Evolutionary conservation across 2,113 vertebrate species (phyloP).

Genomic region (Terrapene triunguis): DNA sequence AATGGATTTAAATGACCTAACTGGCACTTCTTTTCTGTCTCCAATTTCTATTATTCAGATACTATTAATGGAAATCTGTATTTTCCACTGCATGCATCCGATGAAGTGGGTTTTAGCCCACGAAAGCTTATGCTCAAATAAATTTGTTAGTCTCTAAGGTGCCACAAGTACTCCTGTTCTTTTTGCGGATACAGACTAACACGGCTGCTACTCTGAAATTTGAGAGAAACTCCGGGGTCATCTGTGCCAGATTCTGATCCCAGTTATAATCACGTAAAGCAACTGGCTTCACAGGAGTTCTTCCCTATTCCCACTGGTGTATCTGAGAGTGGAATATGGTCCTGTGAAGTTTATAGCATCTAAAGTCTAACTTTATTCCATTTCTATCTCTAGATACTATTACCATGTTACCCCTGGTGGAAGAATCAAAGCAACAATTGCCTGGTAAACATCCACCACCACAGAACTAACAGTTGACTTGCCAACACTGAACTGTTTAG

Average conservation of each 20-base stretch:
- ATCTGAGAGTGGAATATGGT: background rate
- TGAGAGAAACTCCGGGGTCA: background rate
- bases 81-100: no score
- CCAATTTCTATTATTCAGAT: background rate
- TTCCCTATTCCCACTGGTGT: background rate
- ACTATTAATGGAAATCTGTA: background rate
- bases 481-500: background rate
- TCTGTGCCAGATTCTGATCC: background rate
- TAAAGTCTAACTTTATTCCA: background rate
- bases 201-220: no score
- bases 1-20: accelerated
- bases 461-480: background rate
- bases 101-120: no score
- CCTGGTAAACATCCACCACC: background rate
- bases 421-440: conserved; percentile 4
- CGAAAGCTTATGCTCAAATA: no score
- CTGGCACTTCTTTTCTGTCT: background rate
- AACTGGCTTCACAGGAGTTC: background rate
- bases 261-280: background rate
- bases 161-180: no score
- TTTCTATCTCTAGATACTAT: background rate
- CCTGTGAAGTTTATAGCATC: background rate
- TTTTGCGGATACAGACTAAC: no score
- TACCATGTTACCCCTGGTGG: background rate
- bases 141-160: no score